Base-by-base conservation (phyloP, 2,888 invertebrate genomes). In the Sericinus montela region DNA sequence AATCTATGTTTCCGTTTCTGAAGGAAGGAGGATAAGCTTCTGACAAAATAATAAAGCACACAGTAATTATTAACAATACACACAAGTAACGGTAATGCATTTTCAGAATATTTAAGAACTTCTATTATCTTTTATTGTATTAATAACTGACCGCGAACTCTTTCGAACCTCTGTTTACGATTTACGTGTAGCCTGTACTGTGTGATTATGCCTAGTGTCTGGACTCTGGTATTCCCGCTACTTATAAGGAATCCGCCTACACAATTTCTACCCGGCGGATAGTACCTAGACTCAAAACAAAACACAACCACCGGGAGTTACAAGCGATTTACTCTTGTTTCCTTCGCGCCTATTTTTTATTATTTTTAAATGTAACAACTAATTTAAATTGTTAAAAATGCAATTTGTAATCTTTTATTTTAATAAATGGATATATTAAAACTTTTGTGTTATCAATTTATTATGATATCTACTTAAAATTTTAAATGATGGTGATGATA, bases 231-330 rank as follows among this genome's bases (percentile, higher is more conserved):
- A 60, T 59, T 66, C 76, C 73, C 66, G 67, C 56, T 63, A 60
- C 69, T 76, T 84, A 79, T 83, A 84, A 68, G 74, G 71, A 69
- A 71, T 55, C 53, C 80, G 61, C 83, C 81, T 69, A 83, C 84
- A 53, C 72, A 56, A 71, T 80, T 77, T 77, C 74, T 74, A 76
- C 73, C 68, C 69, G 60, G 40, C 59, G 32, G 11, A 32, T 32
- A 32, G 11, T 32, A 32, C 0, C 11, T 7, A 25, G 25, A 25
- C 3, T 25, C 25, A 8, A 25, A 25, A 25, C 19, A 2, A 19
- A 19, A 19, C 19, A n/a, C n/a, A n/a, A n/a, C n/a, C n/a, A n/a
- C n/a, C n/a, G n/a, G n/a, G n/a, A n/a, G n/a, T n/a, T n/a, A n/a
- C n/a, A n/a, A n/a, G n/a, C n/a, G n/a, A n/a, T n/a, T n/a, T n/a